Conservation (phyloP, 2,888 invertebrate genomes). For the Cryptus viduatorius region DNA sequence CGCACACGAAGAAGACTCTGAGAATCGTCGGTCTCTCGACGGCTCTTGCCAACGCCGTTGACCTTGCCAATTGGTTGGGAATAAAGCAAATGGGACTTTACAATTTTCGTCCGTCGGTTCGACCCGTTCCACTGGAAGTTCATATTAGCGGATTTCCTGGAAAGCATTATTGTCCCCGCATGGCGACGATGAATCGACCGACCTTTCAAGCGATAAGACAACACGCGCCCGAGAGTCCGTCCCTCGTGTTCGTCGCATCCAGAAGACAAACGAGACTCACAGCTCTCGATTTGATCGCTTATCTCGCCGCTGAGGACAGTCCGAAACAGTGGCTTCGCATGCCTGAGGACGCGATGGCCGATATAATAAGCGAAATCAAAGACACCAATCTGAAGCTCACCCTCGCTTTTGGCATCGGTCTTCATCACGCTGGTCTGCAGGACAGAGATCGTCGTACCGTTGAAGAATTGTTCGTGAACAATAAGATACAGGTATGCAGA, state of each 20-base stretch:
- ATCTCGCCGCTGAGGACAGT: constrained; percentile 95
- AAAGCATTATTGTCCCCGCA: constrained; percentile 99
- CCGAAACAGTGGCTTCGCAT: constrained; percentile 98
- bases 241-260: constrained; percentile 98
- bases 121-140: constrained; percentile 98
- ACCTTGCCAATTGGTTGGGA: constrained; percentile 98
- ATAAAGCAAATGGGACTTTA: constrained; percentile 95
- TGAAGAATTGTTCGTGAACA: constrained; percentile 97
- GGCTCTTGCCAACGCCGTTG: constrained; percentile 98
- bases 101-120: constrained; percentile 98
- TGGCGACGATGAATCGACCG: constrained; percentile 99
- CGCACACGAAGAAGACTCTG: constrained; percentile 93
- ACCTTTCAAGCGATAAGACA: constrained; percentile 97
- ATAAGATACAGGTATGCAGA: constrained; percentile 96
- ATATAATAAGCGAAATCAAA: constrained; percentile 88
- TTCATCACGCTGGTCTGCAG: constrained; percentile 99
- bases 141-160: constrained; percentile 98
- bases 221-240: constrained; percentile 96
- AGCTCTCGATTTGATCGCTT: constrained; percentile 97
- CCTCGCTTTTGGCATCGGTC: constrained; percentile 98
- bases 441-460: constrained; percentile 96
- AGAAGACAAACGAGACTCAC: constrained; percentile 98
- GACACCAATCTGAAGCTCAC: constrained; percentile 97
- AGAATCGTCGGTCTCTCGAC: constrained; percentile 98
- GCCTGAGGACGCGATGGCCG: constrained; percentile 94